A percentile compares a stretch with the other conserved stretches of the same genome.
These are phyloP conservation scores for Phortica magna DNA, from an alignment of 2,888 invertebrate species.

Conservation along the genomic window DNA sequence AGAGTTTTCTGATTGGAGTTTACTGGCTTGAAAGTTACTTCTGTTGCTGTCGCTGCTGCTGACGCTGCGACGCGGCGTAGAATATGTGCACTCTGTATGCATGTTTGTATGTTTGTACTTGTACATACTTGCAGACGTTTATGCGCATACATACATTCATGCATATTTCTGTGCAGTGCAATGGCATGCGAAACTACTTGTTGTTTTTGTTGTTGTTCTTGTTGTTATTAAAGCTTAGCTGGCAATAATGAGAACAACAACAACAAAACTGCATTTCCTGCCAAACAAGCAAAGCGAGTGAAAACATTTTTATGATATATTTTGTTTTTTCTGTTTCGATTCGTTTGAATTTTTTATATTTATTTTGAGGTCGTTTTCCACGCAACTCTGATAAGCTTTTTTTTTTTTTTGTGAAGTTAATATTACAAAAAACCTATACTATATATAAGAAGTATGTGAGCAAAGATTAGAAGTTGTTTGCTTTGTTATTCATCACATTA, in stretches of 20 bases:
- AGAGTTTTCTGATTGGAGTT: constrained; percentile 31
- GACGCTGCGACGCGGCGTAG: constrained; percentile 12
- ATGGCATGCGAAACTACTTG: constrained; percentile 71
- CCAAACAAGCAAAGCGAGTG: constrained; percentile 49
- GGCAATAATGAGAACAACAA: constrained; percentile 46
- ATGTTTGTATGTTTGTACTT: constrained; percentile 17
- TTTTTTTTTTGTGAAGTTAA: neutral
- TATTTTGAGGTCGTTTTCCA: constrained; percentile 58
- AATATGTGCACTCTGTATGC: constrained; percentile 1
- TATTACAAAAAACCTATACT: constrained; percentile 1
- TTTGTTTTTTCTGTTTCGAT: constrained; percentile 47
- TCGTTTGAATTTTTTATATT: neutral
- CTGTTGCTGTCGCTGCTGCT: neutral
- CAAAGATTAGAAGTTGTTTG: constrained; percentile 2
- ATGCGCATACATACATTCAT: neutral
- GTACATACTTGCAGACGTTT: too few relatives aligned
- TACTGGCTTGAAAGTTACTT: constrained; percentile 21
- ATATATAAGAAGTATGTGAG: neutral
- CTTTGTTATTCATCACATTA: neutral
- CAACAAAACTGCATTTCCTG: constrained; percentile 33
- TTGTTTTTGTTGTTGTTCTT: constrained; percentile 46
- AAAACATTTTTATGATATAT: constrained; percentile 57
- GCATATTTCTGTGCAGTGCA: constrained; percentile 58
- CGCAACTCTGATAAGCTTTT: constrained; percentile 54
- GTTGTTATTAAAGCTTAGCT: constrained; percentile 14